Conservation (phyloP, 2,113 vertebrate species). For the Myrmophylax atrothorax region DNA sequence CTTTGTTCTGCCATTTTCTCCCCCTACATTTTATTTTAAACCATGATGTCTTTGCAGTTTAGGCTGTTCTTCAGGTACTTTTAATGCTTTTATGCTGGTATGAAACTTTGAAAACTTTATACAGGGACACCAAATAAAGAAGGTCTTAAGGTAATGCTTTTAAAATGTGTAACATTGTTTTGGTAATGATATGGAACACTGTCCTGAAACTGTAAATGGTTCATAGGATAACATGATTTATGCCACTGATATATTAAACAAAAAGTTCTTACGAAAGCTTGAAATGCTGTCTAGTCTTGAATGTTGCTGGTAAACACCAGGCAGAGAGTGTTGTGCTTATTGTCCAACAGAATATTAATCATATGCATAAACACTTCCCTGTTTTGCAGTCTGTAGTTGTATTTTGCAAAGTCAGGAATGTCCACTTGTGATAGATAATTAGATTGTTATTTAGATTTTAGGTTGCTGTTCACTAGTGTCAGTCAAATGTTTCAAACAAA, state of each 20-base stretch:
- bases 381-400: neutral
- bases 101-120: neutral
- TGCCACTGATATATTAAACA: neutral
- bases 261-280: neutral
- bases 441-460: neutral
- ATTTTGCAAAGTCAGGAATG: neutral
- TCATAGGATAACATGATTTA: neutral
- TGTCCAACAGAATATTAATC: neutral
- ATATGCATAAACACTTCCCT: neutral
- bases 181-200: neutral
- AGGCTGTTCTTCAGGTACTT: neutral
- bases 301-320: neutral
- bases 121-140: neutral
- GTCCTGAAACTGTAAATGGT: neutral
- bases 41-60: neutral
- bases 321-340: neutral
- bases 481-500: neutral
- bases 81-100: neutral
- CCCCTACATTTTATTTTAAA: neutral
- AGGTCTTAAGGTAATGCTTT: neutral
- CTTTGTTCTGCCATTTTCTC: neutral
- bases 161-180: neutral
- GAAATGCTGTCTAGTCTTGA: neutral
- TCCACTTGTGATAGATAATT: neutral
- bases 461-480: neutral